Conservation (phyloP, 2,113 vertebrate species). For the Gasterosteus aculeatus region DNA sequence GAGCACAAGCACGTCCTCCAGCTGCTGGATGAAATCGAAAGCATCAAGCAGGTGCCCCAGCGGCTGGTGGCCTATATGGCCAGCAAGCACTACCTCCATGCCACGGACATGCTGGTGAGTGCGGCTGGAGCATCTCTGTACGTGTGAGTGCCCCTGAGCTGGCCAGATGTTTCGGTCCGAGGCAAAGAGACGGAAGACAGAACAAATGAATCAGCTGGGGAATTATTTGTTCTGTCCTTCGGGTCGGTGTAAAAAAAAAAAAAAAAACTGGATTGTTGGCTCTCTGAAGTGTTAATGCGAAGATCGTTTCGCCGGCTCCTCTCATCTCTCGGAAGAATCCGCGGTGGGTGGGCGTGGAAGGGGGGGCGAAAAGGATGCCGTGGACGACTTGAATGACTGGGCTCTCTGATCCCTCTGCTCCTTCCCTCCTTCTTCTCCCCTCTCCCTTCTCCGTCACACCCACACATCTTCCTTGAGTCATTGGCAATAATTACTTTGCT, state of each 20-base stretch:
- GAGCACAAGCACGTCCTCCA: conserved; percentile 98
- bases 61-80: conserved; percentile 93
- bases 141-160: conserved; percentile 1
- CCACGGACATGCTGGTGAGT: conserved; percentile 98
- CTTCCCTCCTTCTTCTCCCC: conserved; percentile 16
- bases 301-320: conserved; percentile 49
- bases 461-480: conserved; percentile 52
- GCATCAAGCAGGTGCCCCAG: conserved; percentile 98
- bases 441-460: conserved; percentile 38
- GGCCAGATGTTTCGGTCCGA: background rate
- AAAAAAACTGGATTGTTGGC: background rate
- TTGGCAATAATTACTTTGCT: conserved; percentile 69
- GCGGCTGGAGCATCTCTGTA: background rate
- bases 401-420: conserved; percentile 56
- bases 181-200: background rate
- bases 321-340: conserved; percentile 49
- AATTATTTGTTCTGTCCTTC: background rate
- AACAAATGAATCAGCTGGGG: background rate
- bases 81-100: conserved; percentile 95
- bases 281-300: conserved; percentile 40
- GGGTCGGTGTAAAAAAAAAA: background rate
- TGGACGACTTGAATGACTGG: conserved; percentile 55
- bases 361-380: conserved; percentile 40
- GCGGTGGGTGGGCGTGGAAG: conserved; percentile 9
- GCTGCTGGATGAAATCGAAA: conserved; percentile 97